Base-by-base conservation (phyloP, 2,888 invertebrate genomes). In the Epicampocera succincta region DNA sequence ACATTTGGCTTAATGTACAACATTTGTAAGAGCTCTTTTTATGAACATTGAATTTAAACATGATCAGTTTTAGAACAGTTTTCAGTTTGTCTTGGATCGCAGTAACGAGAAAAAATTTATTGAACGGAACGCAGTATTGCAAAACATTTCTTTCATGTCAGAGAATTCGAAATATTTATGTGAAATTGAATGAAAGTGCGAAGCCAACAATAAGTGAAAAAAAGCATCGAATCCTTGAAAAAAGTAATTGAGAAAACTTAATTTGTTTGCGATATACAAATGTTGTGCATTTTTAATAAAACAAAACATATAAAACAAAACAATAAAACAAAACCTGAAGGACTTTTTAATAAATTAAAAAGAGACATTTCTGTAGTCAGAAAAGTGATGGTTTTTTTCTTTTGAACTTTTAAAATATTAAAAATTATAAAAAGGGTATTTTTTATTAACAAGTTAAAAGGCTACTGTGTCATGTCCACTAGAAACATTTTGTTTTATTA, bases 1-100 rank as follows among this genome's bases (percentile, higher is more conserved):
- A 33, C 33, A 33, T 33, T 33, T 9, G 33, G 33, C 33, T 33
- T 33, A 33, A 44, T 48, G 44, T 69, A 38, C n/a, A 65, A 19
- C 33, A 6, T 73, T 54, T 63, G n/a, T 17, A 50, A 78, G 52
- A 80, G 46, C 15, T 33, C 29, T 66, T 44, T 80, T 17, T 72
- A 73, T 68, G 73, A 74, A 52, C 60, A 78, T 40, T 60, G 58
- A 78, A 83, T 83, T 84, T 84, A 84, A 79, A 76, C 78, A 75
- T 66, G 72, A 83, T 74, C 80, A 76, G 29, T 68, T 60, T 12
- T 63, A 38, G 58, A 80, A 74, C 21, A 73, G 33, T 63, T 72
- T 66, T 84, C 78, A 84, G 84, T 84, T 79, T 72, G 52, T 60
- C 58, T 54, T 80, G 50, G 46, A 63, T 33, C 52, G 75, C 75